Evolutionary conservation across 2,113 vertebrate species (phyloP).

Genomic region (Paedocypris sp.): DNA sequence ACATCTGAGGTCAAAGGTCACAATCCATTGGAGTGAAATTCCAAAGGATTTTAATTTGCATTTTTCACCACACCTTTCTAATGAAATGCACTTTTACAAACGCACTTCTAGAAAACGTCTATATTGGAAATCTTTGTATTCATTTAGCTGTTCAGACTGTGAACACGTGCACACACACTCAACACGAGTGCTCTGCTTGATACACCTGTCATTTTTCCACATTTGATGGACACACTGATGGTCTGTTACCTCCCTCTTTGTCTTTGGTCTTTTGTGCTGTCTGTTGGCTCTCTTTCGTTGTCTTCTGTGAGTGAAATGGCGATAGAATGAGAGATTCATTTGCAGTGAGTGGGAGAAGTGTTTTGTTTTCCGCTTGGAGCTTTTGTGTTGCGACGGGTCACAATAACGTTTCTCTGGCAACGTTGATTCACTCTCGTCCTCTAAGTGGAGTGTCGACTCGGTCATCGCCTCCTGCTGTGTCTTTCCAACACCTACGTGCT

Average conservation of each 20-base stretch:
- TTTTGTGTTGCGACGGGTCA: constrained; percentile 2
- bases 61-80: too few relatives aligned
- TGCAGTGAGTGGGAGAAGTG: constrained; percentile 11
- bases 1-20: too few relatives aligned
- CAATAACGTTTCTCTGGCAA: constrained; percentile 24
- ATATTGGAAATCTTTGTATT: not conserved
- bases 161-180: not conserved
- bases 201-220: not conserved
- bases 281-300: not conserved
- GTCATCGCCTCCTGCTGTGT: not conserved
- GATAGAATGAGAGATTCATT: not conserved
- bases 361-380: constrained; percentile 4
- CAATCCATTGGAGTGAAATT: too few relatives aligned
- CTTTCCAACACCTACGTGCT: not conserved
- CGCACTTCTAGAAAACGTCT: too few relatives aligned
- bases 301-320: not conserved
- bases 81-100: too few relatives aligned
- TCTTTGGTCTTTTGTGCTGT: not conserved
- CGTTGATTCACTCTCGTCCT: constrained; percentile 1
- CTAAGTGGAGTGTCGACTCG: not conserved
- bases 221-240: not conserved
- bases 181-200: not conserved
- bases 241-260: not conserved
- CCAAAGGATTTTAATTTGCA: too few relatives aligned
- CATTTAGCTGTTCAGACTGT: not conserved